phyloP scores from a whole-genome alignment of 1,140 invertebrate species.

The Drosophila bocki region DNA sequence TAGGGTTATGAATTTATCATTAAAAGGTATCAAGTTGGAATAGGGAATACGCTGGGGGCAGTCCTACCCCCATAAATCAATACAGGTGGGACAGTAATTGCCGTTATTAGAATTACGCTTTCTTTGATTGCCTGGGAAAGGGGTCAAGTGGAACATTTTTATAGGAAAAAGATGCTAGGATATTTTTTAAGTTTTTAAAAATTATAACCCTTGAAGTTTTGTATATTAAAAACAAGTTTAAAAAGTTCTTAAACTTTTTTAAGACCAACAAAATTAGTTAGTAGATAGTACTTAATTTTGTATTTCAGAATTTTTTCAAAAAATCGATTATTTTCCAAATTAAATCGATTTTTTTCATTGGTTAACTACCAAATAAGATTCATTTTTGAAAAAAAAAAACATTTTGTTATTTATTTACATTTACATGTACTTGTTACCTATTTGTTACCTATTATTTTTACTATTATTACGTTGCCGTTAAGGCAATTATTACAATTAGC shows the following conservation, averaged over 20 bases:
- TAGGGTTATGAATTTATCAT: not conserved
- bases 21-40: not conserved
- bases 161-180: too few relatives aligned
- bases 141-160: not conserved
- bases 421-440: not conserved
- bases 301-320: too few relatives aligned
- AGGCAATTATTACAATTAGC: slow-evolving; percentile 20
- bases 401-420: not conserved
- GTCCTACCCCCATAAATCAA: slow-evolving; percentile 6
- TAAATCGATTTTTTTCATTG: too few relatives aligned
- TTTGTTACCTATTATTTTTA: not conserved
- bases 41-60: not conserved
- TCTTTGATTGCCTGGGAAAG: slow-evolving; percentile 20
- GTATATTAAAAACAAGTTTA: not conserved
- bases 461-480: not conserved
- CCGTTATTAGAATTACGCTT: not conserved
- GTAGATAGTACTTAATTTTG: too few relatives aligned
- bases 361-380: too few relatives aligned
- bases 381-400: not conserved
- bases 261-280: too few relatives aligned
- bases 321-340: too few relatives aligned
- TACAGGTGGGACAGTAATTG: not conserved
- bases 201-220: too few relatives aligned
- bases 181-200: not conserved
- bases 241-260: not conserved